Evolutionary conservation across 1,140 invertebrate species (phyloP).

Genomic region (Leptestheria dahalacensis): DNA sequence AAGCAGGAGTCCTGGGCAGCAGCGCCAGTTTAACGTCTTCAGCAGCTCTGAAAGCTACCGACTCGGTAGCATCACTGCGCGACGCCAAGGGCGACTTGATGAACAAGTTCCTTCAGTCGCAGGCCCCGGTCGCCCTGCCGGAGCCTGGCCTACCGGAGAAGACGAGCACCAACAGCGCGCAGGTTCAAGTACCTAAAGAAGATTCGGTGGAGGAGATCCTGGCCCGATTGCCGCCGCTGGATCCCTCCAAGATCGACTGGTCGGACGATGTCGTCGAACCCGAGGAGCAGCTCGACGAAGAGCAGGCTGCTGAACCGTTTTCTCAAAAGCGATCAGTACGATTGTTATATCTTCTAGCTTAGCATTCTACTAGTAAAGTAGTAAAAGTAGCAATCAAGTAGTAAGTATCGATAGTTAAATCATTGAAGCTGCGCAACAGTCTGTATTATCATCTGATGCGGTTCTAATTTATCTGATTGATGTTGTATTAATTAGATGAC

Average conservation of each 20-base stretch:
- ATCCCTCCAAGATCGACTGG: slow-evolving; percentile 38
- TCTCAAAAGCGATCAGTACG: slow-evolving; percentile 23
- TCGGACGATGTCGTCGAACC: slow-evolving; percentile 24
- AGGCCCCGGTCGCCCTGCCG: slow-evolving; percentile 3
- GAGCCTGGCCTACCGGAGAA: not conserved
- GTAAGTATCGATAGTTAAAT: slow-evolving; percentile 23
- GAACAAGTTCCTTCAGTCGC: slow-evolving; percentile 9
- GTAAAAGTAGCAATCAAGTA: slow-evolving; percentile 11
- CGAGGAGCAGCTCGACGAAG: slow-evolving; percentile 26
- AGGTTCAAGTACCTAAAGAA: slow-evolving; percentile 16
- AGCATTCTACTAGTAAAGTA: not conserved
- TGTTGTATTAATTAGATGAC: slow-evolving; percentile 19
- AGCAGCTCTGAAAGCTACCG: not conserved
- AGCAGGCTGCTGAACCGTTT: slow-evolving; percentile 26
- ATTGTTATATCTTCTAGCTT: not conserved
- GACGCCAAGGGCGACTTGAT: slow-evolving; percentile 13
- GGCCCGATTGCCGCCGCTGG: slow-evolving; percentile 43
- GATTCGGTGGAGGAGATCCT: slow-evolving; percentile 39
- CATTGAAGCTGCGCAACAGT: no score
- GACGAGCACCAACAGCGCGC: not conserved
- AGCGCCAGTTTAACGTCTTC: not conserved
- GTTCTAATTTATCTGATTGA: no score
- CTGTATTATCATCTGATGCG: no score
- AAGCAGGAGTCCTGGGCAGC: not conserved
- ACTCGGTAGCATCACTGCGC: slow-evolving; percentile 13